A percentile compares a stretch with the other conserved stretches of the same genome.
These are phyloP conservation scores for Pollenia labialis DNA, from an alignment of 2,888 invertebrate genomes.

Conservation along the genomic window DNA sequence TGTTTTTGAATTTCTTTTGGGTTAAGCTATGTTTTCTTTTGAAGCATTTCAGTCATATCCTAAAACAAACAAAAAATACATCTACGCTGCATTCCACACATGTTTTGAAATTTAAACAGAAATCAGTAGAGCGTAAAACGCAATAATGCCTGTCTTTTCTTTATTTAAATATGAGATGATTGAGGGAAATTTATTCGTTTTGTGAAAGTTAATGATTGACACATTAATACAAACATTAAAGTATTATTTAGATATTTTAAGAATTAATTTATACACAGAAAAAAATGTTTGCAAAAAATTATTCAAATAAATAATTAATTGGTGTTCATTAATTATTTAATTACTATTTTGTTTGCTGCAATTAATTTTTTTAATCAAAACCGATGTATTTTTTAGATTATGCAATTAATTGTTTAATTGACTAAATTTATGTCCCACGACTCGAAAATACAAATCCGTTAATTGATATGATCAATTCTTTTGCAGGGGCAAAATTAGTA, in stretches of 20 bases:
- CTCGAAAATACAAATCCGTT: too few relatives aligned
- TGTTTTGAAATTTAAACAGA: not conserved
- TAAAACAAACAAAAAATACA: not conserved
- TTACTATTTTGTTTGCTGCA: too few relatives aligned
- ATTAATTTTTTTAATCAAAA: too few relatives aligned
- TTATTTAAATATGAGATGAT: not conserved
- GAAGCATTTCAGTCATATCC: not conserved
- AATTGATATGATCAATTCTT: too few relatives aligned
- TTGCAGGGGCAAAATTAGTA: too few relatives aligned
- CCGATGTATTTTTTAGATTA: too few relatives aligned
- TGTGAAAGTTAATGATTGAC: not conserved
- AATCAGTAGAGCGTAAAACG: conserved; percentile 11
- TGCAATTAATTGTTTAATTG: too few relatives aligned
- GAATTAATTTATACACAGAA: too few relatives aligned
- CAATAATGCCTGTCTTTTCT: not conserved
- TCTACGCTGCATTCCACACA: not conserved
- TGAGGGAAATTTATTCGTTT: not conserved
- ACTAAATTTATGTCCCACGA: too few relatives aligned
- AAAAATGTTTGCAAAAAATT: too few relatives aligned
- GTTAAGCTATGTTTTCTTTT: conserved; percentile 11
- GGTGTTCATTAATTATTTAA: too few relatives aligned
- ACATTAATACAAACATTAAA: not conserved
- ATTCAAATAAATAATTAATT: too few relatives aligned
- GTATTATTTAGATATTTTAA: not conserved
- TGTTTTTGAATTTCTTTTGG: conserved; percentile 18